Base-by-base conservation (phyloP, 2,888 invertebrate species). In the Eugnorisma glareosa region DNA sequence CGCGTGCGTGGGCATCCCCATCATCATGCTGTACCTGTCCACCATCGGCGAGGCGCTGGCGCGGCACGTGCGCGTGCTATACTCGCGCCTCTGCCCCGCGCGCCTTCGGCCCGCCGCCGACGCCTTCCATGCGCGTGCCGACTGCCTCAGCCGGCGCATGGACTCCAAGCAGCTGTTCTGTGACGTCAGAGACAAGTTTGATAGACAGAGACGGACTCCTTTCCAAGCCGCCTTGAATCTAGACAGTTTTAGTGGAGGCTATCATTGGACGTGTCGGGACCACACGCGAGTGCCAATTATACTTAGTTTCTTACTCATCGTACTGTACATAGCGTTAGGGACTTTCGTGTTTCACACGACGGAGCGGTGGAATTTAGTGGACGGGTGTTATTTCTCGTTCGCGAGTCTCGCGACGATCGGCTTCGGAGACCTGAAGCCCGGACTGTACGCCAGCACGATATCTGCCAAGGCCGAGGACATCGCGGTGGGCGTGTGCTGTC, bases 281-380 rank as follows among this genome's bases (percentile, higher is more conserved):
- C 97, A 97, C 86, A 97, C 98, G 73, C 97, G 98, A 86, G 99
- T 99, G 79, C 99, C 99, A 68, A 98, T 99, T 79, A 97, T 98
- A 73, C 97, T 99, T 71, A 99, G 99, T 92, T 96, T 99, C 81
- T 96, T 99, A 86, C 98, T 99, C 64, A 98, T 99, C 90, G 97
- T 98, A 68, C 97, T 98, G 86, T 99, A 99, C 94, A 97, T 99
- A 90, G 98, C 98, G 78, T 98, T 98, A 54, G 99, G 99, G 24
- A 98, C 99, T 1, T 97, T 98, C 79, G 97, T 99, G 85, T 99
- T 99, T 94, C 98, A 98, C 81, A 97, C 98, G 73, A 98, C 99
- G 92, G 99, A 99, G 94, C 97, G 98, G 87, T 99, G 99, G 99
- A 98, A 98, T 80, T 97, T 98, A 61, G 97, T 99, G 73, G 99